Evolutionary conservation across 2,797 vertebrate species (phyloP).

Genomic region (Chelon auratus): DNA sequence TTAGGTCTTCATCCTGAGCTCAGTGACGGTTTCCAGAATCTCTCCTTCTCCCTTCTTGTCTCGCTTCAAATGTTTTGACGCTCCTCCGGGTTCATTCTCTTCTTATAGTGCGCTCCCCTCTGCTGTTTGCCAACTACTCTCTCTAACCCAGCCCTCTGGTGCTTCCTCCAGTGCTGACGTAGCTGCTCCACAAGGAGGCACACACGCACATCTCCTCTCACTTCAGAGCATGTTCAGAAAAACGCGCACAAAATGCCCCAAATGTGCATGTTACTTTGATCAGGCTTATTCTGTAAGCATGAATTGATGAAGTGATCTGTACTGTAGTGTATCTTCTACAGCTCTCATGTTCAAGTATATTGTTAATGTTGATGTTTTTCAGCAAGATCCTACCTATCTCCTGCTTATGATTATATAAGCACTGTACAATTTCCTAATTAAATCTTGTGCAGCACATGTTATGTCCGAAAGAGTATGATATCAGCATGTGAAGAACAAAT

Average conservation of each 20-base stretch:
- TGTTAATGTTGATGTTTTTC: background rate
- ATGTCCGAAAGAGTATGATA: constrained; percentile 4
- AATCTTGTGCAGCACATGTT: constrained; percentile 4
- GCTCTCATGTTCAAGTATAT: too few species aligned
- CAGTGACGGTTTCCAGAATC: background rate
- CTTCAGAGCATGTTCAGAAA: constrained; percentile 10
- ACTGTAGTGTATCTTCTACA: too few species aligned
- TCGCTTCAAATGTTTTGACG: constrained; percentile 64
- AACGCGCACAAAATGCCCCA: background rate
- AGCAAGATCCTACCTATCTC: background rate
- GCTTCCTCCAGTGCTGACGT: constrained; percentile 81
- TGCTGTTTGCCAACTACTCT: constrained; percentile 62
- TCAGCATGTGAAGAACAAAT: constrained; percentile 30
- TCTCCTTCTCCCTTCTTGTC: constrained; percentile 37
- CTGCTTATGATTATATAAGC: background rate
- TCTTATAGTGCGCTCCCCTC: constrained; percentile 77
- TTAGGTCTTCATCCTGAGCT: constrained; percentile 55
- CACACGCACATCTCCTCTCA: constrained; percentile 40
- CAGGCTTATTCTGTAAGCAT: background rate
- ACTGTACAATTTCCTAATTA: constrained; percentile 20
- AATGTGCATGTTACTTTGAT: background rate
- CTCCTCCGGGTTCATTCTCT: constrained; percentile 60
- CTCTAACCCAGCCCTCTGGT: constrained; percentile 71
- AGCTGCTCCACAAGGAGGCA: constrained; percentile 59
- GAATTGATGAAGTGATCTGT: too few species aligned